These are phyloP conservation scores for Dinocampus coccinellae DNA, from an alignment of 2,888 invertebrate species.

Conservation along the genomic window DNA sequence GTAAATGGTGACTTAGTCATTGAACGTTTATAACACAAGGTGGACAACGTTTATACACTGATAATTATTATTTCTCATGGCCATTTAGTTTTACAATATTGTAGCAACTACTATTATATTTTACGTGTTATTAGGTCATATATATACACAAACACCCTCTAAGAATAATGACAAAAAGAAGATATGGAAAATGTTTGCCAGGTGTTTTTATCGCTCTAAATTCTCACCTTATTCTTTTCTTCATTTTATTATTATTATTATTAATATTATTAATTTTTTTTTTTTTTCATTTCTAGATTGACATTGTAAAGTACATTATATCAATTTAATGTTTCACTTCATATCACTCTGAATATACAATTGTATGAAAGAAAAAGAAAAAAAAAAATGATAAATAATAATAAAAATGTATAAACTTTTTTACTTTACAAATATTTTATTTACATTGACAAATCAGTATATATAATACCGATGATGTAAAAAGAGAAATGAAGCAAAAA, in stretches of 20 bases:
- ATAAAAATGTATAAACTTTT: too few relatives aligned
- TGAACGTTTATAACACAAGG: background rate
- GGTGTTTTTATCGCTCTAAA: background rate
- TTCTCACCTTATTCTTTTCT: background rate
- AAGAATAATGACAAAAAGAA: background rate
- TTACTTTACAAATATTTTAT: too few relatives aligned
- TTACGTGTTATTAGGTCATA: background rate
- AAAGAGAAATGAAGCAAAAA: too few relatives aligned
- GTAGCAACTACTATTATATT: background rate
- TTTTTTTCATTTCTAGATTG: too few relatives aligned
- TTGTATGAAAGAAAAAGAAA: too few relatives aligned
- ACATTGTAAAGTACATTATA: too few relatives aligned
- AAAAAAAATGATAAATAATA: too few relatives aligned
- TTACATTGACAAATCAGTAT: too few relatives aligned
- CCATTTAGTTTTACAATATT: background rate
- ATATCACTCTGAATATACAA: too few relatives aligned
- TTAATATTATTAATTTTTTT: too few relatives aligned
- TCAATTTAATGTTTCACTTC: too few relatives aligned
- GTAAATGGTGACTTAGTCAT: background rate
- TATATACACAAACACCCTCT: background rate
- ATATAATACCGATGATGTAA: too few relatives aligned
- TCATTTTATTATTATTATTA: background rate
- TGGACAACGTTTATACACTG: background rate
- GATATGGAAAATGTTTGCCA: background rate
- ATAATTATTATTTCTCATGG: slow-evolving; percentile 21